Evolutionary conservation across 2,797 vertebrate genomes (phyloP).

Genomic region (Epinephelus awoara): DNA sequence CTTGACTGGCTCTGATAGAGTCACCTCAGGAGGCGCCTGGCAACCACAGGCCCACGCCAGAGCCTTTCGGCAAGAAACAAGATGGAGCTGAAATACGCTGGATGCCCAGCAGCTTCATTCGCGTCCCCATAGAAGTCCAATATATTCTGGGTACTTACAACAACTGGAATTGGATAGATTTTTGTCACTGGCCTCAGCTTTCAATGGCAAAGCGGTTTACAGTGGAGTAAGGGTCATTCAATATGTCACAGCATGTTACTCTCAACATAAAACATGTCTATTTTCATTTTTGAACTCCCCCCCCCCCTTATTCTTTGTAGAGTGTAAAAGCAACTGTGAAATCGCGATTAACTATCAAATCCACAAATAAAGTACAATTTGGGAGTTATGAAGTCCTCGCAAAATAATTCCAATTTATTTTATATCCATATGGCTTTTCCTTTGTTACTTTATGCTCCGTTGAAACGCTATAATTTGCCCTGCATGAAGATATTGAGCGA

Average conservation of each 20-base stretch:
- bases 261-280: conserved; percentile 75
- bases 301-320: conserved; percentile 24
- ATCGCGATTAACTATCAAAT: conserved; percentile 58
- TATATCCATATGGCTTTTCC: conserved; percentile 71
- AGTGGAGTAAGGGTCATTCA: conserved; percentile 81
- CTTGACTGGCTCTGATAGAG: conserved; percentile 91
- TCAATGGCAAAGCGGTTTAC: conserved; percentile 81
- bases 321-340: conserved; percentile 46
- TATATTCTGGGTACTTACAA: conserved; percentile 80
- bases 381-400: conserved; percentile 37
- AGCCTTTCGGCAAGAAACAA: conserved; percentile 84
- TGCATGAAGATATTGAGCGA: conserved; percentile 82
- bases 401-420: conserved; percentile 57
- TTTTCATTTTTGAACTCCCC: conserved; percentile 60
- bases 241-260: conserved; percentile 77
- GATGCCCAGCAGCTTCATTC: conserved; percentile 81
- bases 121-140: conserved; percentile 82
- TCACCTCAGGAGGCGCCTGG: conserved; percentile 90
- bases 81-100: conserved; percentile 83
- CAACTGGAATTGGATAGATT: conserved; percentile 83
- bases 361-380: conserved; percentile 49
- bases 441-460: conserved; percentile 73
- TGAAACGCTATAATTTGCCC: conserved; percentile 83
- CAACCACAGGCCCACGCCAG: conserved; percentile 83
- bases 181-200: conserved; percentile 75